Evolutionary conservation across 2,113 vertebrate genomes (phyloP), one percentile per base, ranked within the genome.

Genomic region (Leiothrix lutea): DNA sequence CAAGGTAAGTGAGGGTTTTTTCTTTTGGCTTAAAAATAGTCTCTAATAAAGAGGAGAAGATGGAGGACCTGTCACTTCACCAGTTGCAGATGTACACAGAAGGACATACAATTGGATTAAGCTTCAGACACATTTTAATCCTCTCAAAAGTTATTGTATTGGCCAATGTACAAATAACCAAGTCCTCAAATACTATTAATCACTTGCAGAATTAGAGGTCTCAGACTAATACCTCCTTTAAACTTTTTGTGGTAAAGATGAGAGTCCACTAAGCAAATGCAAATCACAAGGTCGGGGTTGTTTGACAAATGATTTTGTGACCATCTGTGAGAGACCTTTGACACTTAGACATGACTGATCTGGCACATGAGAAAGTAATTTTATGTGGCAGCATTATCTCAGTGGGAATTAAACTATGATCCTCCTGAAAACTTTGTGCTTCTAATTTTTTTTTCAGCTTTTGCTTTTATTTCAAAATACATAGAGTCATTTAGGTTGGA

Each of bases 1-100:
- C 98, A 99, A 12, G 98, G 98, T 99, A 97, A 97, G 91, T 71
- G 64, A 72, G 11, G 7, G 0, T 9, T 38, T 82, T 84, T 85
- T 45, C 8, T 69, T 86, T 88, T 70, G 25, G 5, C 23, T 56
- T 91, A 53, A 80, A 82, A 56, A 21, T 38, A n/a, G 6, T 36
- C 4, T 64, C 20, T 71, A 23, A 50, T 58, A 47, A 80, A 75
- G 54, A 64, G 33, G 40, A 75, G 22, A n/a, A 82, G 56, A 45
- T 26, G 31, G 25, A 80, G 25, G 14, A 86, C 48, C 47, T 38
- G 19, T 44, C 18, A 26, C 10, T 70, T 75, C 15, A 54, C 5
- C 51, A 57, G 14, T 5, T 80, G 29, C 53, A 54, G 24, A 6
- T 58, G 7, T 61, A 31, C 26, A 29, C 5, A 60, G 31, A 67